phyloP scores from a whole-genome alignment of 2,888 invertebrate species.

The Merodon equestris region DNA sequence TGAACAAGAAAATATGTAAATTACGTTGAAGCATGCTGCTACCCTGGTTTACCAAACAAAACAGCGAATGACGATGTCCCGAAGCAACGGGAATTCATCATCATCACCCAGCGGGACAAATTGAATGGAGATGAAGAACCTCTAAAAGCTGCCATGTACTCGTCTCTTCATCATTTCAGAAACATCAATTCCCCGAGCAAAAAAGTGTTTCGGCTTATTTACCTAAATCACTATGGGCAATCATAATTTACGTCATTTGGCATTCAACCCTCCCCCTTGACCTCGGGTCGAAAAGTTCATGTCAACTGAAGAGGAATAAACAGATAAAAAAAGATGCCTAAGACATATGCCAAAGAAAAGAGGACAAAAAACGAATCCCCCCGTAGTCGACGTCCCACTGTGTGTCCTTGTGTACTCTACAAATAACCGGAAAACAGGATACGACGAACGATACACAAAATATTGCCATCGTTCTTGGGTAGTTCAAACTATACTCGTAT shows the following conservation, averaged over 20 bases:
- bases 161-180: conserved; percentile 5
- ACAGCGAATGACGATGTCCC: background rate
- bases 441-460: conserved; percentile 49
- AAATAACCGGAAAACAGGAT: conserved; percentile 61
- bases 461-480: conserved; percentile 27
- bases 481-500: conserved; percentile 39
- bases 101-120: conserved; percentile 32
- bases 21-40: too few species aligned
- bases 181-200: conserved; percentile 22
- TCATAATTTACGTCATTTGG: conserved; percentile 45
- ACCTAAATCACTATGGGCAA: conserved; percentile 55
- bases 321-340: conserved; percentile 22
- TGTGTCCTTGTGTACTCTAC: conserved; percentile 41
- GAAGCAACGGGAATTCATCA: conserved; percentile 16
- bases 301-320: conserved; percentile 15
- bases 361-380: too few species aligned
- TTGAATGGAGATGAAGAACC: conserved; percentile 26
- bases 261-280: background rate
- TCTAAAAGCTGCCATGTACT: conserved; percentile 6
- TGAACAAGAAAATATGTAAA: too few species aligned
- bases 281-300: conserved; percentile 32
- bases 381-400: conserved; percentile 27
- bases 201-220: conserved; percentile 53
- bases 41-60: too few species aligned
- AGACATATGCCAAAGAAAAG: conserved; percentile 13